phyloP scores from a whole-genome alignment of 1,140 invertebrate genomes.

The Ips typographus region DNA sequence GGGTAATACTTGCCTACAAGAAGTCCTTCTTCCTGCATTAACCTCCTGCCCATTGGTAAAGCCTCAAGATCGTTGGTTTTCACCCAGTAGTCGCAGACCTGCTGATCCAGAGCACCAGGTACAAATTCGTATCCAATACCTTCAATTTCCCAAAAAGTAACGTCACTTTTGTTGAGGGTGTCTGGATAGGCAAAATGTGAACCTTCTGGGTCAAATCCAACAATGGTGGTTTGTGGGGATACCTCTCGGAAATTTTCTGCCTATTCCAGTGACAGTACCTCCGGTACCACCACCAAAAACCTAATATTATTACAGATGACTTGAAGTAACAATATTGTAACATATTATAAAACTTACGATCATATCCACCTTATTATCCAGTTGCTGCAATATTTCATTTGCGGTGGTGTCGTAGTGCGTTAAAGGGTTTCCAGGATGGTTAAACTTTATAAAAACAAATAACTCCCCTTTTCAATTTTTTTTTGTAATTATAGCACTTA shows the following conservation, averaged over 20 bases:
- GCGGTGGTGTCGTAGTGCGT: conserved; percentile 92
- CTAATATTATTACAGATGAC: conserved; percentile 28
- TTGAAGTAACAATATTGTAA: neutral
- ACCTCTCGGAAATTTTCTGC: conserved; percentile 83
- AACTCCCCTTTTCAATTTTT: neutral
- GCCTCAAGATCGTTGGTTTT: conserved; percentile 82
- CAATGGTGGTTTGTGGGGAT: conserved; percentile 63
- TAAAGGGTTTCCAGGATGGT: conserved; percentile 83
- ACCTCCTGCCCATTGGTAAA: conserved; percentile 75
- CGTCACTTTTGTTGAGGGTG: conserved; percentile 65
- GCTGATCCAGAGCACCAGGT: conserved; percentile 81
- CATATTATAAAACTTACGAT: conserved; percentile 53
- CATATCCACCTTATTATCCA: conserved; percentile 81
- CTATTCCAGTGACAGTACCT: conserved; percentile 87
- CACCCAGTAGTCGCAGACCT: conserved; percentile 83
- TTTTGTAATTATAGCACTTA: conserved; percentile 47
- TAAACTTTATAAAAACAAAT: conserved; percentile 63
- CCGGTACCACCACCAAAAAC: conserved; percentile 84
- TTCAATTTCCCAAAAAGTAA: conserved; percentile 78
- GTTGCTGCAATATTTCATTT: conserved; percentile 80
- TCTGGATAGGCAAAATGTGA: conserved; percentile 80
- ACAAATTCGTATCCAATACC: conserved; percentile 93
- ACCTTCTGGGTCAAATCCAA: conserved; percentile 86
- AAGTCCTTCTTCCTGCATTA: conserved; percentile 92
- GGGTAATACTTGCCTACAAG: conserved; percentile 70